These are phyloP conservation scores for Neoascia interrupta DNA, from an alignment of 2,888 invertebrate species.

Conservation along the genomic window DNA sequence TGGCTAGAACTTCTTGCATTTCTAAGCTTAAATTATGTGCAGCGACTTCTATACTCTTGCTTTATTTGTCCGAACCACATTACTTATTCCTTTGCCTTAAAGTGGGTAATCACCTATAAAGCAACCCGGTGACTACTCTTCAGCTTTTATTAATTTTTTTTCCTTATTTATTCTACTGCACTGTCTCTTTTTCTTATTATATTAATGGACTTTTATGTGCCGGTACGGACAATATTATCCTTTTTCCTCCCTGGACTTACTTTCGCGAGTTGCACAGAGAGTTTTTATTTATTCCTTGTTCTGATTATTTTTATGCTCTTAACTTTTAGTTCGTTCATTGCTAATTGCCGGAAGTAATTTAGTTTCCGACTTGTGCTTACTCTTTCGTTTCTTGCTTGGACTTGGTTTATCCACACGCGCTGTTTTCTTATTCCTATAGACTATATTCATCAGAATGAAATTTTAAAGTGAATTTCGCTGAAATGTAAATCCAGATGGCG, in stretches of 20 bases:
- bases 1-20: too few relatives aligned
- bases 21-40: too few relatives aligned
- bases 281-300: background rate
- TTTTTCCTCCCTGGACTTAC: background rate
- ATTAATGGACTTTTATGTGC: constrained; percentile 47
- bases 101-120: too few relatives aligned
- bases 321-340: constrained; percentile 56
- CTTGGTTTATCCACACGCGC: constrained; percentile 15
- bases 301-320: constrained; percentile 61
- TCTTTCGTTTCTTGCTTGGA: background rate
- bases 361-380: constrained; percentile 50
- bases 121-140: too few relatives aligned
- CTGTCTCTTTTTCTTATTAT: constrained; percentile 34
- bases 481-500: constrained; percentile 45
- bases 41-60: too few relatives aligned
- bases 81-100: too few relatives aligned
- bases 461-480: constrained; percentile 34
- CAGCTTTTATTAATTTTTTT: too few relatives aligned
- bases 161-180: too few relatives aligned
- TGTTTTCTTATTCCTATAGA: too few relatives aligned
- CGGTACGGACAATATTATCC: constrained; percentile 36
- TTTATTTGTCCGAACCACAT: too few relatives aligned
- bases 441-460: constrained; percentile 13
- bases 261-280: background rate
- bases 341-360: constrained; percentile 67